phyloP scores from a whole-genome alignment of 2,888 invertebrate genomes.

The Eupelmus urozonus region DNA sequence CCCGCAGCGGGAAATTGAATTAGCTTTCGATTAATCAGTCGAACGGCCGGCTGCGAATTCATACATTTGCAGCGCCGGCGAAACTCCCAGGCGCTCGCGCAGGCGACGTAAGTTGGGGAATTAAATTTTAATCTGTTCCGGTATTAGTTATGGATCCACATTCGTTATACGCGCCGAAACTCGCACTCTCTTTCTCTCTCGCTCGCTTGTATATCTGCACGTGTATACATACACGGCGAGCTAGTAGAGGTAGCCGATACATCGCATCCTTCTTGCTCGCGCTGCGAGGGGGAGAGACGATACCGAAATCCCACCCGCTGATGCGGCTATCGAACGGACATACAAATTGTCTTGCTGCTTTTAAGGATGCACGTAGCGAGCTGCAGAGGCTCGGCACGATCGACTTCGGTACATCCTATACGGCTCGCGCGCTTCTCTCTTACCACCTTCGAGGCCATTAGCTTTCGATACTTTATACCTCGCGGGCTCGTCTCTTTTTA shows the following conservation, averaged over 20 bases:
- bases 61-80: neutral
- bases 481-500: slow-evolving; percentile 16
- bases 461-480: slow-evolving; percentile 31
- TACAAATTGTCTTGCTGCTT: slow-evolving; percentile 68
- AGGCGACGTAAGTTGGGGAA: slow-evolving; percentile 67
- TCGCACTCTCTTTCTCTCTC: slow-evolving; percentile 23
- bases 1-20: slow-evolving; percentile 69
- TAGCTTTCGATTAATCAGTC: slow-evolving; percentile 74
- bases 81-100: slow-evolving; percentile 9
- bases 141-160: slow-evolving; percentile 72
- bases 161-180: slow-evolving; percentile 62
- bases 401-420: neutral
- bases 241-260: slow-evolving; percentile 8
- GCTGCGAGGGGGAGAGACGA: slow-evolving; percentile 46
- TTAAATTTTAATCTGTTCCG: slow-evolving; percentile 73
- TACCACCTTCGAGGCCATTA: too few species aligned
- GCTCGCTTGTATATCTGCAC: neutral
- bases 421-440: neutral
- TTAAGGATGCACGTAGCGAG: slow-evolving; percentile 48
- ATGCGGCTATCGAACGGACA: slow-evolving; percentile 63
- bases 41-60: slow-evolving; percentile 33
- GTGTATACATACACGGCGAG: too few species aligned
- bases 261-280: slow-evolving; percentile 5
- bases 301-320: slow-evolving; percentile 67
- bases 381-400: neutral